A percentile compares a stretch with the other conserved stretches of the same genome.
phyloP scores from a whole-genome alignment of 2,888 invertebrate species.

The Toxonevra muliebris region DNA sequence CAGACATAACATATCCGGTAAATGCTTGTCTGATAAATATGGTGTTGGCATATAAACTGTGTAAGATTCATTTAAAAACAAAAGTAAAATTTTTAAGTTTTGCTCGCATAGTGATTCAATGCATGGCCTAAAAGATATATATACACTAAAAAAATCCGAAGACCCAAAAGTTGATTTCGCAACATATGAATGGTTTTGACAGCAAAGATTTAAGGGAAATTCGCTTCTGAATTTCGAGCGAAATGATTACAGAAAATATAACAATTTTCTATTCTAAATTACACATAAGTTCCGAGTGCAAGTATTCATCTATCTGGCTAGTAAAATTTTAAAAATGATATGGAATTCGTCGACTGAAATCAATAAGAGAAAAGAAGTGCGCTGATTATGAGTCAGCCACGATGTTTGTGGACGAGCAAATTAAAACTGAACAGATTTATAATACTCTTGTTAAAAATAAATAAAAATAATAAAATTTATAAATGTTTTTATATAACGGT shows the following conservation, averaged over 20 bases:
- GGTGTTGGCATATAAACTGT: conserved; percentile 28
- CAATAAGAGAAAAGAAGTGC: conserved; percentile 14
- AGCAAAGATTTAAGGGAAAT: conserved; percentile 6
- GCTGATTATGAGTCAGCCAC: conserved; percentile 19
- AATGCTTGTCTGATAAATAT: conserved; percentile 27
- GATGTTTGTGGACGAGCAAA: conserved; percentile 22
- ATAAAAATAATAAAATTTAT: too few species aligned
- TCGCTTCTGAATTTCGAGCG: conserved; percentile 15
- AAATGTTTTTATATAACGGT: too few species aligned
- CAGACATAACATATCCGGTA: conserved; percentile 17
- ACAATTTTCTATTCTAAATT: conserved; percentile 22
- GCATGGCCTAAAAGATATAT: conserved; percentile 16
- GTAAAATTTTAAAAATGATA: conserved; percentile 19
- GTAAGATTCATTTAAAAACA: conserved; percentile 27
- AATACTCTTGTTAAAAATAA: too few species aligned
- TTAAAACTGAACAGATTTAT: conserved; percentile 14
- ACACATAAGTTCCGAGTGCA: conserved; percentile 18
- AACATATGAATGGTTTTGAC: conserved; percentile 9
- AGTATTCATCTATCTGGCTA: conserved; percentile 23
- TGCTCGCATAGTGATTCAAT: conserved; percentile 30
- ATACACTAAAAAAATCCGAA: conserved; percentile 19
- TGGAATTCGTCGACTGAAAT: conserved; percentile 20
- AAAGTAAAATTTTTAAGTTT: conserved; percentile 24
- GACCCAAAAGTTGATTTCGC: conserved; percentile 3
- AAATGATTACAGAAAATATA: conserved; percentile 21